These are phyloP conservation scores for Phaedon cochleariae DNA, from an alignment of 2,888 invertebrate species.

Conservation along the genomic window DNA sequence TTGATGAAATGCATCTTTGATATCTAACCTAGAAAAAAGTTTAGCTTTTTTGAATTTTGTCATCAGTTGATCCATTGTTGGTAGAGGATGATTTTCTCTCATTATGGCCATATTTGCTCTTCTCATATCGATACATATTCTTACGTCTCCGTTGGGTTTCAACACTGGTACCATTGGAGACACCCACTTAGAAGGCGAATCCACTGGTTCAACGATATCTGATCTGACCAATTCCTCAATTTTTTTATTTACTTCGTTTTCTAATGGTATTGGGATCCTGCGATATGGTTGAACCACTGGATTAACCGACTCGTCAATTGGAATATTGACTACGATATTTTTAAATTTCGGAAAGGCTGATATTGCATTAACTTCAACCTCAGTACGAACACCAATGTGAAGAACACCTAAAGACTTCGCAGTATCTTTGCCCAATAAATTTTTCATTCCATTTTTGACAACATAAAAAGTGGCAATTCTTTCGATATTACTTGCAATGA, in stretches of 20 bases:
- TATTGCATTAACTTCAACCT: neutral
- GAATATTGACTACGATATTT: constrained; percentile 26
- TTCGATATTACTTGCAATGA: constrained; percentile 14
- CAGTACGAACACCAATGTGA: constrained; percentile 14
- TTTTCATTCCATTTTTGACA: constrained; percentile 26
- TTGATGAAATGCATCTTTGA: constrained; percentile 35
- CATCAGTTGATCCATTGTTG: constrained; percentile 42
- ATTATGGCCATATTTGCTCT: constrained; percentile 51
- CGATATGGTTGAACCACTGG: constrained; percentile 37
- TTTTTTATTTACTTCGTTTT: constrained; percentile 34
- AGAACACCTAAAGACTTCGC: constrained; percentile 27
- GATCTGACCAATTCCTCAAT: constrained; percentile 34
- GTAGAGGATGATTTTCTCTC: constrained; percentile 43
- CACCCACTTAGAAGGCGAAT: constrained; percentile 51
- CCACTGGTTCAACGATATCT: constrained; percentile 54
- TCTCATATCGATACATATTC: constrained; percentile 54
- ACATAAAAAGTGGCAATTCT: constrained; percentile 34
- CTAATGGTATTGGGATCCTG: constrained; percentile 33
- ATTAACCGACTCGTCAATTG: constrained; percentile 34
- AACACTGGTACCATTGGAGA: constrained; percentile 52
- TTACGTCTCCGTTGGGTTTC: constrained; percentile 40
- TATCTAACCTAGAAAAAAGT: constrained; percentile 28
- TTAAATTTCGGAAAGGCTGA: constrained; percentile 28
- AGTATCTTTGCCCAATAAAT: constrained; percentile 34
- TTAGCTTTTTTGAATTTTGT: constrained; percentile 45